A percentile compares a stretch with the other conserved stretches of the same genome.
Conservation (phyloP, 2,888 invertebrate genomes). For the Epirrhoe tristata region DNA sequence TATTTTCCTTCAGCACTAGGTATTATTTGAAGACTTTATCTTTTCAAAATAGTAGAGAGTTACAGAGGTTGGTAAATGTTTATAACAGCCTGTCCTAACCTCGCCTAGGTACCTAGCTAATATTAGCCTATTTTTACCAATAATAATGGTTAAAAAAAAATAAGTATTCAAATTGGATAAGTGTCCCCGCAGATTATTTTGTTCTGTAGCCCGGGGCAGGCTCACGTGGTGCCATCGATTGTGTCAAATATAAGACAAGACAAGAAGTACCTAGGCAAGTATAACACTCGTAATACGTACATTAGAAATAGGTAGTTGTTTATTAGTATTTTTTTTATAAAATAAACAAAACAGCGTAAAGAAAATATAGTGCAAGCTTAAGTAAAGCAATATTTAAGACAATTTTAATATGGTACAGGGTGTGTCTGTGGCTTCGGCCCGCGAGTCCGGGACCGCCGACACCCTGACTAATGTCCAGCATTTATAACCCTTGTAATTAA, state of each 20-base stretch:
- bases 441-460: slow-evolving; percentile 71
- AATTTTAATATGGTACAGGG: slow-evolving; percentile 47
- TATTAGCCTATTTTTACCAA: no score
- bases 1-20: not conserved
- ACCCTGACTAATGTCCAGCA: slow-evolving; percentile 81
- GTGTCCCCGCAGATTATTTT: no score
- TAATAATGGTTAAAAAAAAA: no score
- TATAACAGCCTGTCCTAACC: not conserved
- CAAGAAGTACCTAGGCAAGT: no score
- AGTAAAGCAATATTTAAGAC: slow-evolving; percentile 41
- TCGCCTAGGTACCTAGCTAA: not conserved
- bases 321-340: not conserved
- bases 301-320: no score
- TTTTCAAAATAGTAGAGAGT: not conserved
- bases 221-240: no score
- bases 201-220: no score
- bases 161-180: no score
- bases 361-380: slow-evolving; percentile 28
- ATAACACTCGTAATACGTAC: no score
- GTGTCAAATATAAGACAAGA: no score
- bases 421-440: slow-evolving; percentile 50
- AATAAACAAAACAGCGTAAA: slow-evolving; percentile 1
- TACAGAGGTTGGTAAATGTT: not conserved
- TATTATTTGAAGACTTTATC: not conserved
- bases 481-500: slow-evolving; percentile 85